Base-by-base conservation (phyloP, 2,797 vertebrate species). In the Pitangus sulphuratus region DNA sequence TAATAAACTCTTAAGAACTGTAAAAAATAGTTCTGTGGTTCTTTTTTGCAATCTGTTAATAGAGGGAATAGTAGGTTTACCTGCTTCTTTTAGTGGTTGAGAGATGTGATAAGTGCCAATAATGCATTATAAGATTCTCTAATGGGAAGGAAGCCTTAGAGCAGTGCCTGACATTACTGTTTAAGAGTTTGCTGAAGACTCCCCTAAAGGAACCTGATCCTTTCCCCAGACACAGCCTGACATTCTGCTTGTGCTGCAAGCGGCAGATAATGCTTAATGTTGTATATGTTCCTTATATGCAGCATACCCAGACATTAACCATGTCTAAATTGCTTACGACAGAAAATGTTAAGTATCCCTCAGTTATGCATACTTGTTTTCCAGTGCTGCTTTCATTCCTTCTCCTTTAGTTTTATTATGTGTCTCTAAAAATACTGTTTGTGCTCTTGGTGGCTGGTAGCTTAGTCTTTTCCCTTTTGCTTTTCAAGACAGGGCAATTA, bases 381-480 rank as follows among this genome's bases (percentile, higher is more conserved):
- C 53, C 68, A 89, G 33, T 62, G 53, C 31, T 91, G 51, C 54
- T 74, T 85, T 89, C 57, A n/a, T 84, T 92, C 53, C 39, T 86
- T 88, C 70, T 90, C 22, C 31, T 89, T 40, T 33, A 40, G 25
- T 78, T 87, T 65, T 64, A 69, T 78, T 69, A 25, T 25, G 8
- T 35, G 51, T 39, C 66, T 90, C 87, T 90, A 82, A 89, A 94
- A 95, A 86, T 74, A 74, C 30, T 11, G 0, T 21, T 79, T 89
- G 68, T 1, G 0, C 68, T 66, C 85, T 58, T 48, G 17, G n/a
- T 88, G 68, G 39, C 45, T 90, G 54, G 37, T 90, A 87, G 68
- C 68, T 95, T 91, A 79, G 58, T 70, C 47, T 90, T 81, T 77
- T 64, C n/a, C 25, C 70, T 87, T 92, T 92, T 78, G 42, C 85